Evolutionary conservation across 2,797 vertebrate genomes (phyloP).

Genomic region (Epinephelus awoara): DNA sequence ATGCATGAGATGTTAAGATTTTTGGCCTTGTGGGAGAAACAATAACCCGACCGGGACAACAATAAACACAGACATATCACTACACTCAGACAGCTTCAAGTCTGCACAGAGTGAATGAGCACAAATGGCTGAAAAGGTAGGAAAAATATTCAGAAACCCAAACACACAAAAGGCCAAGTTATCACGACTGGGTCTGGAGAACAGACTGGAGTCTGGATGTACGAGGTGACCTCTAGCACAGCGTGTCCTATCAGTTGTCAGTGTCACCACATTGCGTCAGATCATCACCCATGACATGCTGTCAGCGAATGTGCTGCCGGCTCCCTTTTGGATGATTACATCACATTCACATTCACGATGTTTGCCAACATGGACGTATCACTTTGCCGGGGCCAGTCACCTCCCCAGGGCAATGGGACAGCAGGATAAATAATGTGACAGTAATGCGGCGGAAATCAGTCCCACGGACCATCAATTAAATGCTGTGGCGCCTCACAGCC

Average conservation of each 20-base stretch:
- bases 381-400: slow-evolving; percentile 20
- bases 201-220: neutral
- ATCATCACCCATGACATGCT: slow-evolving; percentile 22
- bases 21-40: neutral
- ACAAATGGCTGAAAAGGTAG: neutral
- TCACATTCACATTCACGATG: slow-evolving; percentile 33
- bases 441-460: slow-evolving; percentile 58
- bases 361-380: slow-evolving; percentile 53
- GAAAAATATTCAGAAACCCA: neutral
- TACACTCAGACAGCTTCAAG: neutral
- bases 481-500: slow-evolving; percentile 49
- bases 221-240: slow-evolving; percentile 27
- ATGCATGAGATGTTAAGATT: neutral
- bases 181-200: neutral
- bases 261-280: slow-evolving; percentile 37
- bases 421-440: slow-evolving; percentile 61
- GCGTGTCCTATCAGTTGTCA: slow-evolving; percentile 4
- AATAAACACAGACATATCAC: neutral
- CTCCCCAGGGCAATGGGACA: slow-evolving; percentile 27
- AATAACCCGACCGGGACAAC: neutral
- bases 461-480: slow-evolving; percentile 44
- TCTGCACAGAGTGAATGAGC: neutral
- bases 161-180: neutral
- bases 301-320: slow-evolving; percentile 6
- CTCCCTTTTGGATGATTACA: slow-evolving; percentile 31